Evolutionary conservation across 2,113 vertebrate species (phyloP).

Genomic region (Prietella phreatophila): DNA sequence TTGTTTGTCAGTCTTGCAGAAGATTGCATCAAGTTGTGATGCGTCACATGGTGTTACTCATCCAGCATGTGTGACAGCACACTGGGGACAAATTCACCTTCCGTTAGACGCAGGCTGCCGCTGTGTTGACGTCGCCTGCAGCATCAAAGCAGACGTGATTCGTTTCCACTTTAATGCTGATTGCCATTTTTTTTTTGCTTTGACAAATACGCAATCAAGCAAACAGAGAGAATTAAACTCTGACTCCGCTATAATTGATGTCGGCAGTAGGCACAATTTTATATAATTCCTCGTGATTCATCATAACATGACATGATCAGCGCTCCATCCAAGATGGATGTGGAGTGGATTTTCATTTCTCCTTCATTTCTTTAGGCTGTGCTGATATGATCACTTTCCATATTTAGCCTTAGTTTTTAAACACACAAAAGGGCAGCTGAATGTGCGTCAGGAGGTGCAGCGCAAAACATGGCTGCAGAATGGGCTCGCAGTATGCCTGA

Average conservation of each 20-base stretch:
- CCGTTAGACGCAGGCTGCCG: conserved; percentile 15
- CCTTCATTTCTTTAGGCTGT: background rate
- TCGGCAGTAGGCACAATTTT: conserved; percentile 5
- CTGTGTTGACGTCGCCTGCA: background rate
- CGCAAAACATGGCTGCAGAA: background rate
- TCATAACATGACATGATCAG: background rate
- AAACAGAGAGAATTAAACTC: conserved; percentile 24
- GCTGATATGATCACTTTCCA: background rate
- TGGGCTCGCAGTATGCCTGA: background rate
- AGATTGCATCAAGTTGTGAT: conserved; percentile 49
- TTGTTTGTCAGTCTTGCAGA: conserved; percentile 48
- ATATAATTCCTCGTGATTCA: conserved; percentile 20
- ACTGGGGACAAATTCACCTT: conserved; percentile 32
- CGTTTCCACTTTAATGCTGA: conserved; percentile 22
- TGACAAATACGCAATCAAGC: conserved; percentile 6
- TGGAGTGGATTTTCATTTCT: conserved; percentile 19
- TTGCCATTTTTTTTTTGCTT: conserved; percentile 8
- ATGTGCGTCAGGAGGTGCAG: background rate
- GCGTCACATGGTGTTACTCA: conserved; percentile 24
- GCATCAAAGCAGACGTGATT: conserved; percentile 9
- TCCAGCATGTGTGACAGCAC: conserved; percentile 22
- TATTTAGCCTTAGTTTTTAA: conserved; percentile 1
- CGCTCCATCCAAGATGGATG: background rate
- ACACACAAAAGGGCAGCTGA: background rate
- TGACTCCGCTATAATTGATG: conserved; percentile 21